A percentile compares a stretch with the other conserved stretches of the same genome.
These are phyloP conservation scores for Polydesmus complanatus DNA, from an alignment of 2,888 invertebrate genomes.

Conservation along the genomic window DNA sequence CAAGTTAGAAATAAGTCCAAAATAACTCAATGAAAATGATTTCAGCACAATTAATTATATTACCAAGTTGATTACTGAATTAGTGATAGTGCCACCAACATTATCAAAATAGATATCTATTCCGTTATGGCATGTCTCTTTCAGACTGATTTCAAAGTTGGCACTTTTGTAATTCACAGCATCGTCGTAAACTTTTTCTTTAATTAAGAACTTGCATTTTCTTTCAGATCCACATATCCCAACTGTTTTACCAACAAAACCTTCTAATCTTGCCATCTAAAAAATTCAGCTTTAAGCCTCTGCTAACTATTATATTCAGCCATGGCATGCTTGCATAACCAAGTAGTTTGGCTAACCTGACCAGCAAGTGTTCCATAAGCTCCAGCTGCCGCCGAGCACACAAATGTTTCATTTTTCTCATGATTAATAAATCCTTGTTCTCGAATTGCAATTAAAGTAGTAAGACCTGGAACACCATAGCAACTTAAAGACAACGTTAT, in stretches of 20 bases:
- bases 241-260: conserved; percentile 24
- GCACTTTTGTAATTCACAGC: conserved; percentile 33
- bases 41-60: conserved; percentile 3
- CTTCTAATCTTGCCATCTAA: not conserved
- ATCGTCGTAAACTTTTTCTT: conserved; percentile 29
- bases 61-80: conserved; percentile 31
- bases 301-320: not conserved
- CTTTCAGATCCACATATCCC: conserved; percentile 33
- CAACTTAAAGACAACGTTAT: no score
- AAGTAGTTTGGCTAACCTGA: conserved; percentile 30
- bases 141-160: conserved; percentile 25
- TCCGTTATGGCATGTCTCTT: conserved; percentile 28
- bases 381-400: conserved; percentile 33
- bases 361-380: conserved; percentile 33
- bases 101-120: conserved; percentile 35
- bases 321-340: no score
- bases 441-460: conserved; percentile 29
- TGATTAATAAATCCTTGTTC: conserved; percentile 28
- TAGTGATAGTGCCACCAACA: conserved; percentile 32
- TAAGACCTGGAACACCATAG: conserved; percentile 30
- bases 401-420: conserved; percentile 28
- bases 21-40: not conserved
- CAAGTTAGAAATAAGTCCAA: no score
- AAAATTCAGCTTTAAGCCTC: not conserved
- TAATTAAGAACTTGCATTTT: conserved; percentile 27